Conservation (phyloP, 2,113 vertebrate genomes). For the Sceloporus undulatus region DNA sequence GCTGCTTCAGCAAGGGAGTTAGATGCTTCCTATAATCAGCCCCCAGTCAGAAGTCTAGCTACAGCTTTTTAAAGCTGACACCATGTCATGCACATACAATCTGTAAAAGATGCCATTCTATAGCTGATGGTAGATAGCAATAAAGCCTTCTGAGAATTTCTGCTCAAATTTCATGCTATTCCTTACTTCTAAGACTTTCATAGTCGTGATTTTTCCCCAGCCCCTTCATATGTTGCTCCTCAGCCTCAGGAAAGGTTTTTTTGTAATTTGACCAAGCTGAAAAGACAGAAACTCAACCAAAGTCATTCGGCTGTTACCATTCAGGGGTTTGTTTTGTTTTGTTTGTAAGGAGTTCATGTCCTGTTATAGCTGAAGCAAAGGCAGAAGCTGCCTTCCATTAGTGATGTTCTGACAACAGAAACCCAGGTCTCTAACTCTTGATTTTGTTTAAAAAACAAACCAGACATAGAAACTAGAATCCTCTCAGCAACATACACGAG, state of each 20-base stretch:
- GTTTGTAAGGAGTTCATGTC: conserved; percentile 19
- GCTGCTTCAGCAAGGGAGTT: no score
- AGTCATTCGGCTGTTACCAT: background rate
- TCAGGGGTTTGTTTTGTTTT: background rate
- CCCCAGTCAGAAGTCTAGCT: no score
- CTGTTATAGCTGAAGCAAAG: background rate
- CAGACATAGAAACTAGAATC: background rate
- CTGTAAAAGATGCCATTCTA: background rate
- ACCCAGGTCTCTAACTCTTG: background rate
- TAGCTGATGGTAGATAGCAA: background rate
- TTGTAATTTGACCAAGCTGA: conserved; percentile 19
- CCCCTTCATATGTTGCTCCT: conserved; percentile 2
- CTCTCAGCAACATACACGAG: no score
- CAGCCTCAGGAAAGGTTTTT: background rate
- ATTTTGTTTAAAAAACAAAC: background rate
- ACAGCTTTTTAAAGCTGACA: background rate
- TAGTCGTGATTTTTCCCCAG: background rate
- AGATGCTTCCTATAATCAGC: no score
- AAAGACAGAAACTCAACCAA: conserved; percentile 13
- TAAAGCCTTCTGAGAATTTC: background rate
- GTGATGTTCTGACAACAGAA: conserved; percentile 1
- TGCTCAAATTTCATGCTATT: background rate
- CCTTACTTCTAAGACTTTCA: background rate
- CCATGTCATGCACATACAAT: background rate
- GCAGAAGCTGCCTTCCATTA: conserved; percentile 18